phyloP scores from a whole-genome alignment of 2,797 vertebrate genomes.

The Melanotaenia nigrans region DNA sequence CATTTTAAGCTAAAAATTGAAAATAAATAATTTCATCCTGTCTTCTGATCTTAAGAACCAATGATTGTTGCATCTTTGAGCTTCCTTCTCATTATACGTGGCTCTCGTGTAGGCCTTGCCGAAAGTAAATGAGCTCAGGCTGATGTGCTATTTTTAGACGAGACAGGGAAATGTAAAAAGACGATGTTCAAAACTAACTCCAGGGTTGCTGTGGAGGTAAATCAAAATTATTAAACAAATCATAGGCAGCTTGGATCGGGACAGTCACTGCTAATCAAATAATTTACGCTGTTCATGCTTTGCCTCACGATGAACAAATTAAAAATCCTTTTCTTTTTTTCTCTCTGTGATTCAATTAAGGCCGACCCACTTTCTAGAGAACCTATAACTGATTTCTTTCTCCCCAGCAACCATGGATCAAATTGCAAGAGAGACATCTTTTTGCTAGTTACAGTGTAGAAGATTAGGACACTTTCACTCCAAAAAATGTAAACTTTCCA shows the following conservation, averaged over 20 bases:
- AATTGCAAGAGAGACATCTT: slow-evolving; percentile 46
- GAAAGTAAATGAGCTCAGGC: slow-evolving; percentile 53
- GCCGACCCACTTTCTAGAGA: slow-evolving; percentile 58
- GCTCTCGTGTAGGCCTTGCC: slow-evolving; percentile 37
- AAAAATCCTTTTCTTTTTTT: slow-evolving; percentile 44
- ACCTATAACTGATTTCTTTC: slow-evolving; percentile 14
- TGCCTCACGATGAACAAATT: slow-evolving; percentile 70
- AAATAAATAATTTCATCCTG: slow-evolving; percentile 41
- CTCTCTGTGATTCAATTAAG: slow-evolving; percentile 71
- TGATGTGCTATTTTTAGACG: slow-evolving; percentile 48
- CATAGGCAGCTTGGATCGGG: slow-evolving; percentile 46
- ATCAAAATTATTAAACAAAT: slow-evolving; percentile 62
- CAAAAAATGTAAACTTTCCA: slow-evolving; percentile 19
- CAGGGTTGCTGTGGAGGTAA: slow-evolving; percentile 45
- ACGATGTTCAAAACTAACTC: slow-evolving; percentile 29
- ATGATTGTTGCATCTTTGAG: slow-evolving; percentile 40
- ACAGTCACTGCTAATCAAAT: slow-evolving; percentile 66
- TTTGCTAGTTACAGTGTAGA: slow-evolving; percentile 27
- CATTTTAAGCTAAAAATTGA: slow-evolving; percentile 38
- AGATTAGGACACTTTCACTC: slow-evolving; percentile 30
- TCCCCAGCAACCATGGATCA: slow-evolving; percentile 41
- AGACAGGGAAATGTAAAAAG: slow-evolving; percentile 32
- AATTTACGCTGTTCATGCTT: slow-evolving; percentile 63
- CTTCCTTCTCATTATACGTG: slow-evolving; percentile 49
- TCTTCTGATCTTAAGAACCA: slow-evolving; percentile 39